Evolutionary conservation across 2,888 invertebrate genomes (phyloP).

Genomic region (Tenthredo scrophulariae): DNA sequence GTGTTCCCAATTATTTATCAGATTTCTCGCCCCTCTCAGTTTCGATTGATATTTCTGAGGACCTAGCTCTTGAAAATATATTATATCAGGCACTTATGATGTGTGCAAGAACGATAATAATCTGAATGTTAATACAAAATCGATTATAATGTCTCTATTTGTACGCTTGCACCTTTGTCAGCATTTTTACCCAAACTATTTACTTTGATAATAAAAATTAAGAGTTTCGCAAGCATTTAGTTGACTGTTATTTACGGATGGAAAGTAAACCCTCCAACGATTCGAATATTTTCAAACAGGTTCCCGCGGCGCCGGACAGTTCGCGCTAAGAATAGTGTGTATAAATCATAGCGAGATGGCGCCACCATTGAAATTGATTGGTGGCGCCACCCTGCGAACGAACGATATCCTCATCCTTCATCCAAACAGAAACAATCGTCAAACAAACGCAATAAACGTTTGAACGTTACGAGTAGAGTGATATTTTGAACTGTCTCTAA

Average conservation of each 20-base stretch:
- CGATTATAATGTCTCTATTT: too few species aligned
- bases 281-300: not conserved
- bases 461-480: constrained; percentile 12
- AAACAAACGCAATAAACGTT: constrained; percentile 1
- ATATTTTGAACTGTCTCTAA: constrained; percentile 7
- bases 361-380: not conserved
- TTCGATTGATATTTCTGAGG: not conserved
- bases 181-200: not conserved
- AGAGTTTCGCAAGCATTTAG: not conserved
- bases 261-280: not conserved
- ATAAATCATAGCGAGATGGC: not conserved
- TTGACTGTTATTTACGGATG: not conserved
- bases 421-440: not conserved
- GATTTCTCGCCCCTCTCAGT: not conserved
- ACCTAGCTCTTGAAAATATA: too few species aligned
- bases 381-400: not conserved
- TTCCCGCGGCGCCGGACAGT: not conserved
- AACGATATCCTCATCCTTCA: not conserved
- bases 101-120: too few species aligned
- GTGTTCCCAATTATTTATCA: not conserved
- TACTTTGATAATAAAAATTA: not conserved
- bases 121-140: too few species aligned
- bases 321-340: not conserved
- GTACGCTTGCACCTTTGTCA: not conserved
- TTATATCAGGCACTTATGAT: too few species aligned